A percentile compares a stretch with the other conserved stretches of the same genome.
phyloP scores from a whole-genome alignment of 1,140 invertebrate genomes.

The Thereuonema tuberculata region DNA sequence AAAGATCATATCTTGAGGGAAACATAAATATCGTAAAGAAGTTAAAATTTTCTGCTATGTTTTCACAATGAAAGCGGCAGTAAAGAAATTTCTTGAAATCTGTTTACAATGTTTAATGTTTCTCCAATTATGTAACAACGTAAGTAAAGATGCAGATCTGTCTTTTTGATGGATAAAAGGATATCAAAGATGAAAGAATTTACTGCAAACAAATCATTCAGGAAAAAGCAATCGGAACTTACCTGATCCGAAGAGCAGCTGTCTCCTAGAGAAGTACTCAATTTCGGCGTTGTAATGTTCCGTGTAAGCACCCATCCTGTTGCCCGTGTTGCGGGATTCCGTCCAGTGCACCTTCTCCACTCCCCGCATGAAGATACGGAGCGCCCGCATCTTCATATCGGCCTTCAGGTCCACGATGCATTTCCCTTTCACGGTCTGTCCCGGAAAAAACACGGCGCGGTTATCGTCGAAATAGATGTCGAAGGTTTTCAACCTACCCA shows the following conservation, averaged over 20 bases:
- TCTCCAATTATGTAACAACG: too few relatives aligned
- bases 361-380: constrained; percentile 35
- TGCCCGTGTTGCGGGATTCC: constrained; percentile 36
- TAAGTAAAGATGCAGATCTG: too few relatives aligned
- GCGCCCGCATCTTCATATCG: constrained; percentile 35
- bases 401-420: constrained; percentile 36
- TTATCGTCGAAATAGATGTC: constrained; percentile 33
- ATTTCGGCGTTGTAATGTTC: constrained; percentile 39
- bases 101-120: too few relatives aligned
- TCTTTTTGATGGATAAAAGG: too few relatives aligned
- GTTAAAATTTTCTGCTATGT: too few relatives aligned
- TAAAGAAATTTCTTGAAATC: too few relatives aligned
- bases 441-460: constrained; percentile 36
- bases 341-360: constrained; percentile 39
- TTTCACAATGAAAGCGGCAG: too few relatives aligned
- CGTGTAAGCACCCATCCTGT: constrained; percentile 36
- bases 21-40: too few relatives aligned
- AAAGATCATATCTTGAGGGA: too few relatives aligned
- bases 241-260: constrained; percentile 36
- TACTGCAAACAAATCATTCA: too few relatives aligned
- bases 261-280: constrained; percentile 37
- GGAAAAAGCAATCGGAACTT: too few relatives aligned
- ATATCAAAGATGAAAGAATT: too few relatives aligned
- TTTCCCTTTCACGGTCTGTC: constrained; percentile 32
- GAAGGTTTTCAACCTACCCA: constrained; percentile 38